phyloP scores from a whole-genome alignment of 2,797 vertebrate species.

The Pseudochirops cupreus region DNA sequence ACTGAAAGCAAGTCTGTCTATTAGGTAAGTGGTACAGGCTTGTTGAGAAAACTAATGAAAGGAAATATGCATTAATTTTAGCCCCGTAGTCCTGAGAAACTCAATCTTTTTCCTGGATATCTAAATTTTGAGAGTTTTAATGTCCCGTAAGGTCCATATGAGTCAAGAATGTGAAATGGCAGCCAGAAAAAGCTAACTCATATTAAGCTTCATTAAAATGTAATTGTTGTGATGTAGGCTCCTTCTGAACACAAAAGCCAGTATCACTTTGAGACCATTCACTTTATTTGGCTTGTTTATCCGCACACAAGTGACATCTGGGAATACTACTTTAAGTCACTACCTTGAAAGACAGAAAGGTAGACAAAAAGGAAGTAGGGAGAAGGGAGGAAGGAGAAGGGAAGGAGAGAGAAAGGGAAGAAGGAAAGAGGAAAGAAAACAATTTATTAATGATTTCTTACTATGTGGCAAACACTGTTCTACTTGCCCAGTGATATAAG shows the following conservation, averaged over 20 bases:
- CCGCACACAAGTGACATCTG: too few species aligned
- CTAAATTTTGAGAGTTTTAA: not conserved
- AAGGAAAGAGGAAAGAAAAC: too few species aligned
- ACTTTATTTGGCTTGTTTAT: too few species aligned
- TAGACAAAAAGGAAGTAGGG: too few species aligned
- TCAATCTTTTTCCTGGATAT: not conserved
- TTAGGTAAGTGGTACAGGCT: not conserved
- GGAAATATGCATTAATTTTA: not conserved
- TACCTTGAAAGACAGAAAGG: too few species aligned
- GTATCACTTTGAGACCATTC: not conserved
- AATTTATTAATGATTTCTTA: too few species aligned
- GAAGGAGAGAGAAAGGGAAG: too few species aligned
- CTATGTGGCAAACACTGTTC: too few species aligned
- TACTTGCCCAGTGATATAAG: too few species aligned
- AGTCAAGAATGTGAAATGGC: not conserved
- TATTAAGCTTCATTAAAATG: not conserved
- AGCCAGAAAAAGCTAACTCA: not conserved
- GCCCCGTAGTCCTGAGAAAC: not conserved
- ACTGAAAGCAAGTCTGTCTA: not conserved
- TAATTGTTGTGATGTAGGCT: not conserved
- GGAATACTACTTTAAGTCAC: too few species aligned
- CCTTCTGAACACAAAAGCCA: not conserved
- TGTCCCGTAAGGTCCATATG: not conserved
- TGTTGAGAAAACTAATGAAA: not conserved
- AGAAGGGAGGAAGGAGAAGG: too few species aligned